These are phyloP conservation scores for Leptinotarsa haldemani DNA, from an alignment of 2,888 invertebrate species.

Conservation along the genomic window DNA sequence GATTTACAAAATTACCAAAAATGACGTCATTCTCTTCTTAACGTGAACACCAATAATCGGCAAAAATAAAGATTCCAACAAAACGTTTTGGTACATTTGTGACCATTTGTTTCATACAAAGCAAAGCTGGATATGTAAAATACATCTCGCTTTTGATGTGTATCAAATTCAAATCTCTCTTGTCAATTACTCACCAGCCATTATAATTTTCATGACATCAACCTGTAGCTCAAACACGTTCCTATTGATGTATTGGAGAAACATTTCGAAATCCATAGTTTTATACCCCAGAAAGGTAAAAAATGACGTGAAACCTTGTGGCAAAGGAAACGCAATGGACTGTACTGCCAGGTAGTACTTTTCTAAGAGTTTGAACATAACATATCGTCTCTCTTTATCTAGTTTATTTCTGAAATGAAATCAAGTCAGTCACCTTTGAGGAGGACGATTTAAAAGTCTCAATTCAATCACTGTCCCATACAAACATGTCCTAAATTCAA, in stretches of 20 bases:
- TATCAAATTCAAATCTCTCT: too few relatives aligned
- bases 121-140: too few relatives aligned
- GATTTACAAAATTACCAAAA: too few relatives aligned
- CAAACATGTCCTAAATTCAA: too few relatives aligned
- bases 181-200: conserved; percentile 71
- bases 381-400: conserved; percentile 75
- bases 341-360: conserved; percentile 84
- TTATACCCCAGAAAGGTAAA: conserved; percentile 88
- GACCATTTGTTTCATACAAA: too few relatives aligned
- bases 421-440: neutral
- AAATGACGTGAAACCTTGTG: conserved; percentile 90
- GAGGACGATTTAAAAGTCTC: neutral
- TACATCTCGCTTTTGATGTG: too few relatives aligned
- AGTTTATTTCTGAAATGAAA: conserved; percentile 77
- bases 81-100: too few relatives aligned
- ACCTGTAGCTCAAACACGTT: conserved; percentile 89
- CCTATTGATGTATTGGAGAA: conserved; percentile 85
- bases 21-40: too few relatives aligned
- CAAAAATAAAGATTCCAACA: too few relatives aligned
- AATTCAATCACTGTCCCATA: too few relatives aligned
- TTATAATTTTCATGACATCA: conserved; percentile 86
- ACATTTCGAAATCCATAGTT: conserved; percentile 80
- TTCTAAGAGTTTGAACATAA: conserved; percentile 83
- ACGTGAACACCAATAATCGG: too few relatives aligned
- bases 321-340: conserved; percentile 83